Evolutionary conservation across 2,888 invertebrate species (phyloP).

Genomic region (Drosophila buzzatii): DNA sequence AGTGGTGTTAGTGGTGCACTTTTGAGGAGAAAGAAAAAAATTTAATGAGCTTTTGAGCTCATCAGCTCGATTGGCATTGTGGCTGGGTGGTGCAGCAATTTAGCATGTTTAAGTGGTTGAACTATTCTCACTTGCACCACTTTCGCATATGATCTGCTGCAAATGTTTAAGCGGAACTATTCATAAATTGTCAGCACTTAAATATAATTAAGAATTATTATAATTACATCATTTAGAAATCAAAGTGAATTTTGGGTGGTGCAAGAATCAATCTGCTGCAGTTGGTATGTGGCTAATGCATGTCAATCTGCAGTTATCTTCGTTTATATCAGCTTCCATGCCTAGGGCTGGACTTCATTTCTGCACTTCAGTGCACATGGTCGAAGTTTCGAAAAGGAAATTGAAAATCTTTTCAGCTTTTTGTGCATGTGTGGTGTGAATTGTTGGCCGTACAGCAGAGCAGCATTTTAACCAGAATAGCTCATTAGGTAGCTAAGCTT

Average conservation of each 20-base stretch:
- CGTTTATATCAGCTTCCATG: not conserved
- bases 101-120: not conserved
- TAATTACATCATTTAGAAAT: not conserved
- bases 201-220: too few species aligned
- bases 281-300: not conserved
- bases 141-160: not conserved
- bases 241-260: not conserved
- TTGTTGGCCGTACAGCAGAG: not conserved
- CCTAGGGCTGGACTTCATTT: not conserved
- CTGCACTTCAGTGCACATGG: not conserved
- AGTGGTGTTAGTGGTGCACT: not conserved
- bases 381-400: not conserved
- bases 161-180: not conserved
- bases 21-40: not conserved
- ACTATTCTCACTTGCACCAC: not conserved
- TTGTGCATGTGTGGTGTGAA: not conserved
- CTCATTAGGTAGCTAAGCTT: conserved; percentile 1
- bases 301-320: not conserved
- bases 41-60: not conserved
- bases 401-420: not conserved
- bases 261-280: not conserved
- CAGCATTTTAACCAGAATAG: not conserved
- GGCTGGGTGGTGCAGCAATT: not conserved
- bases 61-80: not conserved
- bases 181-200: too few species aligned